These are phyloP conservation scores for Heterohyrax brucei DNA, from an alignment of 2,797 vertebrate genomes.

Conservation along the genomic window DNA sequence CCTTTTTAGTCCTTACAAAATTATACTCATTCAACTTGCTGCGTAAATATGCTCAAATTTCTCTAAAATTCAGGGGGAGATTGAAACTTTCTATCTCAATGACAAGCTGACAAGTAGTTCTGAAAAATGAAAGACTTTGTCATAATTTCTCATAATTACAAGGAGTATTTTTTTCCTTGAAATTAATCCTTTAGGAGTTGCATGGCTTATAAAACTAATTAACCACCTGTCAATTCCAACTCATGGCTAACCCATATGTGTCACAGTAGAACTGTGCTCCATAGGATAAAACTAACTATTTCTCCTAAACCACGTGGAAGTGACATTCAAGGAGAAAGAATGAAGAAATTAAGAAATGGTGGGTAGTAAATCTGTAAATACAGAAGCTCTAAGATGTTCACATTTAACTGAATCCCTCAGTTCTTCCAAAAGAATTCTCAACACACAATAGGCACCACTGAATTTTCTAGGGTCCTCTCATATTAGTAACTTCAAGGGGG, in stretches of 20 bases:
- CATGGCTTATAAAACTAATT: constrained; percentile 44
- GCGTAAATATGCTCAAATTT: constrained; percentile 26
- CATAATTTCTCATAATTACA: constrained; percentile 34
- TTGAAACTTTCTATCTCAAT: constrained; percentile 7
- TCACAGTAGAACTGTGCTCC: background rate
- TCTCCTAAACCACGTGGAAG: constrained; percentile 11
- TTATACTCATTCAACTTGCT: constrained; percentile 54
- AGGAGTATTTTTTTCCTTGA: background rate
- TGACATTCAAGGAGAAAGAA: background rate
- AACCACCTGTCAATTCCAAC: background rate
- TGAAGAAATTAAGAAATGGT: background rate
- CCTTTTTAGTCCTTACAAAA: constrained; percentile 5
- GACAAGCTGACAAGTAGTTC: constrained; percentile 62
- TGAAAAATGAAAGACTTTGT: constrained; percentile 51
- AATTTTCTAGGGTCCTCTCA: background rate
- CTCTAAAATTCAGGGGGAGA: background rate
- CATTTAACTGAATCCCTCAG: background rate
- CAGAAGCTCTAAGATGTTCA: background rate
- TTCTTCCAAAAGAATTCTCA: constrained; percentile 15
- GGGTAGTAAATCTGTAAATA: background rate
- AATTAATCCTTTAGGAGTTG: constrained; percentile 54
- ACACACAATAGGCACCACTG: background rate
- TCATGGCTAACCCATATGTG: background rate
- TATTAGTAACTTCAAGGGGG: background rate
- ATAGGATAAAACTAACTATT: constrained; percentile 50